Evolutionary conservation across 2,113 vertebrate genomes (phyloP).

Genomic region (Pipra filicauda): DNA sequence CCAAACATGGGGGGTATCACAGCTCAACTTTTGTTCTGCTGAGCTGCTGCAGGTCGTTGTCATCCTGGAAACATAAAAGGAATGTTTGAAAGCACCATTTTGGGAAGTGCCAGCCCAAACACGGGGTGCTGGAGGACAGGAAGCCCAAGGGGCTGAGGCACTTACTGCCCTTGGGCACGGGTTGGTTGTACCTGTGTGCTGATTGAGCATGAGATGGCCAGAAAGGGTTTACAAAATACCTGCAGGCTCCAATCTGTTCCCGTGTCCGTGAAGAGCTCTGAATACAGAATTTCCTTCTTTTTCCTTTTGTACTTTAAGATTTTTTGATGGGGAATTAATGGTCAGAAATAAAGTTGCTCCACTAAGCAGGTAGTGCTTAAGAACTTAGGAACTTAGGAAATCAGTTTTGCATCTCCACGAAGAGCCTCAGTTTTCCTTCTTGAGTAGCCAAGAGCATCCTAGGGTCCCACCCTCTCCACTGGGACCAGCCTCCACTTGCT

Average conservation of each 20-base stretch:
- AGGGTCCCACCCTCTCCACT: background rate
- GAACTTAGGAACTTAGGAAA: background rate
- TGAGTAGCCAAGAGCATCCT: background rate
- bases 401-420: background rate
- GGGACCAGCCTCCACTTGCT: background rate
- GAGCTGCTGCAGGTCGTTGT: background rate
- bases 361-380: background rate
- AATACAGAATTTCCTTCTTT: background rate
- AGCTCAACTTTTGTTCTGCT: background rate
- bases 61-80: background rate
- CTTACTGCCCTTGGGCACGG: background rate
- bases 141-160: background rate
- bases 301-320: background rate
- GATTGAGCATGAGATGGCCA: background rate
- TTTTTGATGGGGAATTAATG: background rate
- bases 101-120: background rate
- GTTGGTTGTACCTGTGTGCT: background rate
- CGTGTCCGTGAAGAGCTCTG: background rate
- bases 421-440: background rate
- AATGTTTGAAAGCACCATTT: background rate
- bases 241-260: background rate
- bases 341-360: background rate
- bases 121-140: background rate
- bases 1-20: background rate
- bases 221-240: background rate